phyloP scores from a whole-genome alignment of 2,113 vertebrate genomes.

The Caranx ignobilis region DNA sequence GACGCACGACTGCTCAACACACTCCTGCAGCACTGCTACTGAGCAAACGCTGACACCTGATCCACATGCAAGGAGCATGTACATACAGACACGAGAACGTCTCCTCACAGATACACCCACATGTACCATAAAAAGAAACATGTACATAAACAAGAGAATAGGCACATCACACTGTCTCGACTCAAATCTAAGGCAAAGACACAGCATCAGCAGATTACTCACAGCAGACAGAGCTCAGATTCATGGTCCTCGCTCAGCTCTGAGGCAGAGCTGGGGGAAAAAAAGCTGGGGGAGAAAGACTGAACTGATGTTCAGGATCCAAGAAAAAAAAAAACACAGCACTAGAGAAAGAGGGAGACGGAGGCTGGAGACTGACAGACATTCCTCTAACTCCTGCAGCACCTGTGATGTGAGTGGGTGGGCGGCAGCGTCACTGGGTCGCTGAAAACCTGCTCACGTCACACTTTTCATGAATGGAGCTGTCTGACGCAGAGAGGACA shows the following conservation, averaged over 20 bases:
- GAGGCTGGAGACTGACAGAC: conserved; percentile 53
- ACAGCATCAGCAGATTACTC: conserved; percentile 74
- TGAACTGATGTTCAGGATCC: conserved; percentile 1
- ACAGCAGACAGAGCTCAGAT: conserved; percentile 68
- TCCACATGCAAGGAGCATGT: conserved; percentile 32
- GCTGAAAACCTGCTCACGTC: conserved; percentile 78
- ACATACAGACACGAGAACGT: conserved; percentile 11
- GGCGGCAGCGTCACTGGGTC: conserved; percentile 66
- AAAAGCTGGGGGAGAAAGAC: conserved; percentile 6
- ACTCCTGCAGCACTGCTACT: conserved; percentile 62
- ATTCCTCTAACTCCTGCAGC: conserved; percentile 73
- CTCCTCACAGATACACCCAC: background rate
- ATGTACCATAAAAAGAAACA: conserved; percentile 7
- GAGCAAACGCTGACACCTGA: conserved; percentile 60
- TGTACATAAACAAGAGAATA: conserved; percentile 13
- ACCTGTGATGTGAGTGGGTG: conserved; percentile 76
- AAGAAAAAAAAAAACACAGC: conserved; percentile 34
- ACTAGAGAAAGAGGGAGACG: conserved; percentile 24
- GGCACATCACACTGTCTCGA: conserved; percentile 30
- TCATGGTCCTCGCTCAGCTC: conserved; percentile 72
- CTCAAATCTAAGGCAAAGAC: conserved; percentile 33
- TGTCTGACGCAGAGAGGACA: conserved; percentile 81
- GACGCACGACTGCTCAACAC: conserved; percentile 52
- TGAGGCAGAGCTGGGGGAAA: conserved; percentile 20
- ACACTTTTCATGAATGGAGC: conserved; percentile 87